Base-by-base conservation (phyloP, 2,888 invertebrate species). In the Selenia dentaria region DNA sequence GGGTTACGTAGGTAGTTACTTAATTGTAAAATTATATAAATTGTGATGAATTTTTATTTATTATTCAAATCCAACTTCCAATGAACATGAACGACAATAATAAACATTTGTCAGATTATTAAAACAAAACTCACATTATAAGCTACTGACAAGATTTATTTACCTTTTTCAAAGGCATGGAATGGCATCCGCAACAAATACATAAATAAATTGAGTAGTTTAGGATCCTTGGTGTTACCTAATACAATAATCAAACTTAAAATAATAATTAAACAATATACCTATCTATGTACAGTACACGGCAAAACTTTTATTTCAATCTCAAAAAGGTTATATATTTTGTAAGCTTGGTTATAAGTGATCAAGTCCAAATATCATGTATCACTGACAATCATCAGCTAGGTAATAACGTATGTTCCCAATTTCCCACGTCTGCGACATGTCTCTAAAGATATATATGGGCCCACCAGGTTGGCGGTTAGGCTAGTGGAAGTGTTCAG, bases 101-200 rank as follows among this genome's bases (percentile, higher is more conserved):
- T 79, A 74, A 18, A 72, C 74, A 70, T 54, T 67, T 74, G 74
- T 77, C 69, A 70, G 70, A 70, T 31, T n/a, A n/a, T n/a, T 44
- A 79, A 81, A 76, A 75, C 73, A 75, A 74, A 73, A 65, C 70
- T 59, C 67, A 53, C 27, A 47, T 46, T 46, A 46, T 83, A 85
- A 83, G 69, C 90, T 89, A 89, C 84, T 89, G 89, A 89, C 89
- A 89, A 89, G 89, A 89, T 51, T 83, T 83, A 77, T 69, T 74
- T 51, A 84, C 88, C 89, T 88, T 88, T 88, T 84, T 71, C 37
- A 86, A 89, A 89, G 86, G 86, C 70, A 66, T 85, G 89, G 86
- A 86, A 89, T 89, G 89, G 89, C 86, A 84, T 83, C 73, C 80
- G 70, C 81, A 73, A 70, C 78, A 72, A 70, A 63, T 59, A 66